These are phyloP conservation scores for Biston stratarius DNA, from an alignment of 2,888 invertebrate genomes.

Conservation along the genomic window DNA sequence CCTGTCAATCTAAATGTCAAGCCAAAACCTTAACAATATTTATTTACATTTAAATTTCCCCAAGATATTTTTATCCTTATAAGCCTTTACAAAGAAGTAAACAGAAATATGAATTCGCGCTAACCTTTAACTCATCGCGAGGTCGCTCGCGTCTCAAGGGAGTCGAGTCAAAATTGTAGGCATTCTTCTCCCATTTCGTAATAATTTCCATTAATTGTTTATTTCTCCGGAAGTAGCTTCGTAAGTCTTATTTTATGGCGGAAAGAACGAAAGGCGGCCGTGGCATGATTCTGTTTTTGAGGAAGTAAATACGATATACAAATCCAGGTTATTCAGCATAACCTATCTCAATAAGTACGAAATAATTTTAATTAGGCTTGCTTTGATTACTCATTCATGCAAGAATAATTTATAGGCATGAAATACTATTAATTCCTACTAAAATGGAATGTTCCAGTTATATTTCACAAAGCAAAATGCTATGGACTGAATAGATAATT, in stretches of 20 bases:
- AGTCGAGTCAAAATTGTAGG: slow-evolving; percentile 5
- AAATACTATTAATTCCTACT: neutral
- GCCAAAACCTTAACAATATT: no score
- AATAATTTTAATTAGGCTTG: neutral
- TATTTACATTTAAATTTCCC: no score
- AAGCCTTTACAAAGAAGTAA: neutral
- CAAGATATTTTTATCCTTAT: no score
- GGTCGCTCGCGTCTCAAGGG: slow-evolving; percentile 11
- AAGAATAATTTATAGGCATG: neutral
- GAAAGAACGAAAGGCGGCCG: slow-evolving; percentile 4
- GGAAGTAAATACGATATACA: slow-evolving; percentile 2
- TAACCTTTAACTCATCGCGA: slow-evolving; percentile 1
- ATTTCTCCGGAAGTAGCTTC: slow-evolving; percentile 7
- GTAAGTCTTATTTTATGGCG: neutral
- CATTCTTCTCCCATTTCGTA: slow-evolving; percentile 17
- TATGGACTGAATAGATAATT: no score
- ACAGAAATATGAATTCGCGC: neutral
- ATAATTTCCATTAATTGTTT: slow-evolving; percentile 9
- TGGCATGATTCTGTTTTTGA: slow-evolving; percentile 5
- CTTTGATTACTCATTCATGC: neutral
- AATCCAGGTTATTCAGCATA: neutral
- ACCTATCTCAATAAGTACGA: neutral
- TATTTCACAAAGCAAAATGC: no score
- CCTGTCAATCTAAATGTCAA: no score
- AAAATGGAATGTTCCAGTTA: no score